These are phyloP conservation scores for Cydia pomonella DNA, from an alignment of 1,140 invertebrate species.

Conservation along the genomic window DNA sequence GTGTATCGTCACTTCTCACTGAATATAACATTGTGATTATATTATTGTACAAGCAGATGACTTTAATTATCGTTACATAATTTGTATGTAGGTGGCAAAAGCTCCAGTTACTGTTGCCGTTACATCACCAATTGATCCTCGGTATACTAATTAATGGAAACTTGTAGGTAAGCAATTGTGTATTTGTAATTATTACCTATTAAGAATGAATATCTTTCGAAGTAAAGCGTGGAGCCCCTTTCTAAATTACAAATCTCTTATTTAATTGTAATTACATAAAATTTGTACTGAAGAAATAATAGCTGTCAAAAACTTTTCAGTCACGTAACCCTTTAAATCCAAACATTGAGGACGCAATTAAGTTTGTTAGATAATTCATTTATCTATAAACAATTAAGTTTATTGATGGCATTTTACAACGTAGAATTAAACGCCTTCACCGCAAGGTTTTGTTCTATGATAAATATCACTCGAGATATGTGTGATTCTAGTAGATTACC, in stretches of 20 bases:
- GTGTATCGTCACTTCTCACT: constrained; percentile 43
- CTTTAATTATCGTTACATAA: constrained; percentile 24
- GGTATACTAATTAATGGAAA: background rate
- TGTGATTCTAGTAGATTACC: constrained; percentile 48
- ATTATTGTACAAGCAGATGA: constrained; percentile 48
- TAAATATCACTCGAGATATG: constrained; percentile 43
- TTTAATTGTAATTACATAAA: no score
- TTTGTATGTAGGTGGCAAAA: constrained; percentile 27
- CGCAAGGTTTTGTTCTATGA: constrained; percentile 40
- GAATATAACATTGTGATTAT: constrained; percentile 52
- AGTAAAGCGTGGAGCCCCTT: no score
- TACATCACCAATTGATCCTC: background rate
- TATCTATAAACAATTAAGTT: constrained; percentile 38
- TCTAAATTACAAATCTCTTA: no score
- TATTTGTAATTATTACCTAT: no score
- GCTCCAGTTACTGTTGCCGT: constrained; percentile 19
- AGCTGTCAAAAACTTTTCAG: background rate
- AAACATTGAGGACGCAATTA: background rate
- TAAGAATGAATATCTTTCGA: no score
- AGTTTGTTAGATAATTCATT: constrained; percentile 23
- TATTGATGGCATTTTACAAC: constrained; percentile 39
- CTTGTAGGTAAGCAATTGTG: no score
- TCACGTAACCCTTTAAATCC: background rate
- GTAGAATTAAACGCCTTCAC: constrained; percentile 40
- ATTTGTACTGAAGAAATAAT: no score